These are phyloP conservation scores for Drosophila barbarae DNA, from an alignment of 2,888 invertebrate species.

Conservation along the genomic window DNA sequence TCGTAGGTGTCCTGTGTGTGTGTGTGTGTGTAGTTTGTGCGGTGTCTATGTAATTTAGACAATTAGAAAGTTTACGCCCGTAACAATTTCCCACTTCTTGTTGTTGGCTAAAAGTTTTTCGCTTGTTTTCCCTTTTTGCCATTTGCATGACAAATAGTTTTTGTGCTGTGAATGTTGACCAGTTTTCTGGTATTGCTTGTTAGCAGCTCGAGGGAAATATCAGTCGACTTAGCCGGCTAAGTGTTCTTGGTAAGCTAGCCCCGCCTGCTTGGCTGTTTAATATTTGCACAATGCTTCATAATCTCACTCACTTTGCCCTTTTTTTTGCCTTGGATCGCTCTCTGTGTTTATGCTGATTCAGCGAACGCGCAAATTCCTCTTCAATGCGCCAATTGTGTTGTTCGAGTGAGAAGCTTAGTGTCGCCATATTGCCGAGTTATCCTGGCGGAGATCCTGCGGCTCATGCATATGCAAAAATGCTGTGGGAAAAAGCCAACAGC, in stretches of 20 bases:
- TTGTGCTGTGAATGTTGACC: constrained; percentile 16
- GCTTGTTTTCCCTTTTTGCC: constrained; percentile 43
- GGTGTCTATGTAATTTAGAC: constrained; percentile 62
- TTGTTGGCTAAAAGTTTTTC: constrained; percentile 49
- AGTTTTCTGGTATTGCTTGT: constrained; percentile 21
- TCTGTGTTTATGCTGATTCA: constrained; percentile 48
- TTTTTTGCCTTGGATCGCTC: neutral
- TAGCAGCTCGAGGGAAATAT: constrained; percentile 9
- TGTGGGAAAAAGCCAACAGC: constrained; percentile 4
- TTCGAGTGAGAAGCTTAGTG: constrained; percentile 60
- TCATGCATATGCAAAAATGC: constrained; percentile 61
- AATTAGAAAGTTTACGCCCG: constrained; percentile 64
- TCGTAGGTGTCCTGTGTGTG: constrained; percentile 22
- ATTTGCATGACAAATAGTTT: constrained; percentile 64
- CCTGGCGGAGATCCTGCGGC: constrained; percentile 15
- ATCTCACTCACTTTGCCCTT: constrained; percentile 21
- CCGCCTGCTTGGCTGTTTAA: constrained; percentile 34
- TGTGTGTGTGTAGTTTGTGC: constrained; percentile 22
- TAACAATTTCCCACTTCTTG: constrained; percentile 48
- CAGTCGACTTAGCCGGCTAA: constrained; percentile 3
- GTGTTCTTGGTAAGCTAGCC: neutral
- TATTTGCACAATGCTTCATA: constrained; percentile 59
- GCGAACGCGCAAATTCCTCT: constrained; percentile 35
- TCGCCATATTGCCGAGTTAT: constrained; percentile 49
- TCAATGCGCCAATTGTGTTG: constrained; percentile 49